Evolutionary conservation across 2,113 vertebrate species (phyloP).

Genomic region (Benitochromis conjunctus): DNA sequence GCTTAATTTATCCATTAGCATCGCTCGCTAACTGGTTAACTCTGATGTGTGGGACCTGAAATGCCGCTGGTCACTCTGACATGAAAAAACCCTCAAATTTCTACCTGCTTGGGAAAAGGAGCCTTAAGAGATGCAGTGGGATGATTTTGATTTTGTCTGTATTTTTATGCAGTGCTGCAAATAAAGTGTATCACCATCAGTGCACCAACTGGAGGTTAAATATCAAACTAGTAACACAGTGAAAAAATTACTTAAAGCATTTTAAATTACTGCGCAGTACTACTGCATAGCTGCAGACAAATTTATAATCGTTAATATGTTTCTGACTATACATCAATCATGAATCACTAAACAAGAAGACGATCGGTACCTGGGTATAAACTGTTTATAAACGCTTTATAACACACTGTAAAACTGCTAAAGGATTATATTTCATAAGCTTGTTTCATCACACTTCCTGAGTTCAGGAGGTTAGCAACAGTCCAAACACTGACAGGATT

Average conservation of each 20-base stretch:
- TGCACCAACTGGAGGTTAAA: not conserved
- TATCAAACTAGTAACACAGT: not conserved
- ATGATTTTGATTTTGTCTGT: not conserved
- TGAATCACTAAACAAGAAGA: rapidly evolving
- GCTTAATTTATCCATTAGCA: not conserved
- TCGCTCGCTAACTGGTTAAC: not conserved
- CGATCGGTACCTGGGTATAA: not conserved
- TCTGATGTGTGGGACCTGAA: not conserved
- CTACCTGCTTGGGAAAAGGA: rapidly evolving
- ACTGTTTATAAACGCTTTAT: not conserved
- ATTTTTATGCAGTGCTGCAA: not conserved
- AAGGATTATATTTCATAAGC: rapidly evolving
- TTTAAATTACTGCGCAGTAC: not conserved
- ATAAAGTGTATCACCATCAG: rapidly evolving
- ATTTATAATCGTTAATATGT: not conserved
- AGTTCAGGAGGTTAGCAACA: not conserved
- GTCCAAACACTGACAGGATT: not conserved
- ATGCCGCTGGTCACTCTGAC: not conserved
- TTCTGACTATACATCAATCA: not conserved
- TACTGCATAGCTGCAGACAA: not conserved
- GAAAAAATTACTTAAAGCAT: not conserved
- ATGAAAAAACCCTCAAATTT: not conserved
- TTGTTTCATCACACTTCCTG: not conserved
- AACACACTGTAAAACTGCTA: not conserved
- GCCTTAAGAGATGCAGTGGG: not conserved